Percentiles rank a stretch among this genome's conserved stretches.
Evolutionary conservation across 2,888 invertebrate genomes (phyloP).

Genomic region (Cabera pusaria): DNA sequence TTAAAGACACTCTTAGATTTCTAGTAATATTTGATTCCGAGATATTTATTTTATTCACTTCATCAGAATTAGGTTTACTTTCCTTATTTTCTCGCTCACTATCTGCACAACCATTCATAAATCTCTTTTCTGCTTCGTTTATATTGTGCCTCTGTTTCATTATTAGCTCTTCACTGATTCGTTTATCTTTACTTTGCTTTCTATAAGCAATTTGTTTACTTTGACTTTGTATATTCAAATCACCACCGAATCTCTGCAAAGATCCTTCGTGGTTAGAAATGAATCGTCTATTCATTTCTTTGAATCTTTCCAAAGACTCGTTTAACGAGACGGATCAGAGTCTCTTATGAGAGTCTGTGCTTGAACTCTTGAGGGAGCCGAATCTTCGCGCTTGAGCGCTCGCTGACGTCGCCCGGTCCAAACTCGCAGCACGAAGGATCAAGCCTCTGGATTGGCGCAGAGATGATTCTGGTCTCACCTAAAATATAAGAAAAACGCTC

Average conservation of each 20-base stretch:
- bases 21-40: slow-evolving; percentile 1
- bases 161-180: slow-evolving; percentile 1
- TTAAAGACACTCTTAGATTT: no score
- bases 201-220: neutral
- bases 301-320: slow-evolving; percentile 50
- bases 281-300: slow-evolving; percentile 9
- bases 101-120: slow-evolving; percentile 4
- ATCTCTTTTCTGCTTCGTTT: slow-evolving; percentile 2
- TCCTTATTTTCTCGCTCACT: neutral
- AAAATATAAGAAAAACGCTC: no score
- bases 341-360: slow-evolving; percentile 71
- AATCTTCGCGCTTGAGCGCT: slow-evolving; percentile 55
- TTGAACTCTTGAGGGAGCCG: slow-evolving; percentile 69
- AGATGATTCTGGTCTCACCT: slow-evolving; percentile 55
- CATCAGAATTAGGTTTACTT: no score
- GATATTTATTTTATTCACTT: no score
- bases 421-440: slow-evolving; percentile 73
- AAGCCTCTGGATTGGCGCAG: slow-evolving; percentile 65
- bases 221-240: neutral
- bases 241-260: slow-evolving; percentile 28
- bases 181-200: neutral
- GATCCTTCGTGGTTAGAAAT: slow-evolving; percentile 12
- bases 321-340: slow-evolving; percentile 70
- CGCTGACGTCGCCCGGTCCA: slow-evolving; percentile 65
- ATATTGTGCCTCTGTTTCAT: slow-evolving; percentile 2